These are phyloP conservation scores for Dynastes tityus DNA, from an alignment of 2,888 invertebrate genomes.

Conservation along the genomic window DNA sequence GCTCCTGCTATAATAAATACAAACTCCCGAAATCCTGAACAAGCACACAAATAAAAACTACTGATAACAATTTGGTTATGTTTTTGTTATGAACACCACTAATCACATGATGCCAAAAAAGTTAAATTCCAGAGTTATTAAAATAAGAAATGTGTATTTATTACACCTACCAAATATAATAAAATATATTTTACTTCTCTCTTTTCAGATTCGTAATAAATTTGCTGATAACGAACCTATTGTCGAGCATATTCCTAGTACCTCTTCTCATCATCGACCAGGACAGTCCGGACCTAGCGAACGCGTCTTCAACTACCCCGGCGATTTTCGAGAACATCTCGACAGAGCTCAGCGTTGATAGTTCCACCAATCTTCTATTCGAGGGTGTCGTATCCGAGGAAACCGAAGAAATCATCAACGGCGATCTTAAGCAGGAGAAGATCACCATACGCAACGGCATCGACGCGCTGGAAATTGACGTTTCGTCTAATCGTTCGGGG, in stretches of 20 bases:
- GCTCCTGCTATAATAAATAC: too few species aligned
- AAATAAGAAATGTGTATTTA: too few species aligned
- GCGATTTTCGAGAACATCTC: slow-evolving; percentile 40
- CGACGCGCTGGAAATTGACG: slow-evolving; percentile 54
- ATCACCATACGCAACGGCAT: slow-evolving; percentile 49
- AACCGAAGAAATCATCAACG: slow-evolving; percentile 50
- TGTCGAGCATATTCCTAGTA: slow-evolving; percentile 71
- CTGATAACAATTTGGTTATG: too few species aligned
- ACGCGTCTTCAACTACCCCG: not conserved
- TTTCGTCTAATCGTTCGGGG: slow-evolving; percentile 43
- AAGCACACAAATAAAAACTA: too few species aligned
- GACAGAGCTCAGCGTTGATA: slow-evolving; percentile 61
- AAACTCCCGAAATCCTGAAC: too few species aligned
- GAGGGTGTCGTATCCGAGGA: slow-evolving; percentile 66
- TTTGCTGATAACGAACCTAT: slow-evolving; percentile 72
- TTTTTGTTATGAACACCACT: too few species aligned
- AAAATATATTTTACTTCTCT: not conserved
- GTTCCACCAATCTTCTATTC: slow-evolving; percentile 68
- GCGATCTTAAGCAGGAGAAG: slow-evolving; percentile 51
- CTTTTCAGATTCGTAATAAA: slow-evolving; percentile 72
- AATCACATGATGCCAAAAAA: too few species aligned
- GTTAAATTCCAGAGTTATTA: too few species aligned
- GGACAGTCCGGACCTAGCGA: slow-evolving; percentile 54
- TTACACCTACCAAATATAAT: too few species aligned
- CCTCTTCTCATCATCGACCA: slow-evolving; percentile 73